These are phyloP conservation scores for Lutjanus campechanus DNA, from an alignment of 2,797 vertebrate species.

Conservation along the genomic window DNA sequence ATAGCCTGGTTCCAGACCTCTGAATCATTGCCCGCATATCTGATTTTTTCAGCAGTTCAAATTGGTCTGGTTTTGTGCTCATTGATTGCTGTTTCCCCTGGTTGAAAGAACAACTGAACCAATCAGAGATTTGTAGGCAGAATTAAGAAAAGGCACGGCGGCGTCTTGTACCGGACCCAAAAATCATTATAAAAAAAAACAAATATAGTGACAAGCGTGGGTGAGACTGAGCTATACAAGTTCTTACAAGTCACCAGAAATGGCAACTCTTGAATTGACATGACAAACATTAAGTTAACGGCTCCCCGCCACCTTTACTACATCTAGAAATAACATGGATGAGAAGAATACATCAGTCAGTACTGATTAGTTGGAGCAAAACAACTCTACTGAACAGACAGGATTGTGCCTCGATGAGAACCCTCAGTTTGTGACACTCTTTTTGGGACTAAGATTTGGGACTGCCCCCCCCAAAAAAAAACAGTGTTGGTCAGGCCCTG, in stretches of 20 bases:
- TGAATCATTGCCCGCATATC: slow-evolving; percentile 22
- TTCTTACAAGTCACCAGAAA: neutral
- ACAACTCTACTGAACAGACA: neutral
- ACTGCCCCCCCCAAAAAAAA: no score
- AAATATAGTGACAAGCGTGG: neutral
- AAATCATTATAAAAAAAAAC: neutral
- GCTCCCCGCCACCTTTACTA: neutral
- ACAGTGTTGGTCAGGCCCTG: no score
- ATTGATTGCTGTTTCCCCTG: neutral
- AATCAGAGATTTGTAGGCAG: neutral
- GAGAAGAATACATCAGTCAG: neutral
- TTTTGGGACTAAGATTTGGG: no score
- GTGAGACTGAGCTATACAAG: neutral
- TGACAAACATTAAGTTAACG: neutral
- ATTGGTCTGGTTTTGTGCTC: slow-evolving; percentile 19
- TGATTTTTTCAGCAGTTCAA: slow-evolving; percentile 9
- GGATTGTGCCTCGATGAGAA: no score
- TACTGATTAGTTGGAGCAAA: neutral
- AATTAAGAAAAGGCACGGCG: neutral
- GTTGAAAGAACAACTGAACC: slow-evolving; percentile 15
- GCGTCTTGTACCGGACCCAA: neutral
- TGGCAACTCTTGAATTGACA: neutral
- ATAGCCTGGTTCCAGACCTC: slow-evolving; percentile 16
- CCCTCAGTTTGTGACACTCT: no score
- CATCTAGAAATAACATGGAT: neutral